Conservation (phyloP, 1,140 invertebrate species). For the Hypsibius dujardini region DNA sequence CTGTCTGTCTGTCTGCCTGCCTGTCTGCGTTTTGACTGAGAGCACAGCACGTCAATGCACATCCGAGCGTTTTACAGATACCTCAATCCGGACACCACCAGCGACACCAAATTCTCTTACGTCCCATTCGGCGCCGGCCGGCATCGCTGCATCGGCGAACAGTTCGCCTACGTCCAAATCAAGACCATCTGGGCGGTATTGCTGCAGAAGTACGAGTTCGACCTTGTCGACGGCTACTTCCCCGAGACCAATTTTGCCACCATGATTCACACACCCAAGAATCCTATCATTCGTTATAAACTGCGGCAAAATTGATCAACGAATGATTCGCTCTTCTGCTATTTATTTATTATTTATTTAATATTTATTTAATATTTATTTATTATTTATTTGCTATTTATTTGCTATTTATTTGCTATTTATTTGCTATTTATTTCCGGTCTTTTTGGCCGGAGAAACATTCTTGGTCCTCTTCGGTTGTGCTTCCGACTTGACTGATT, state of each 20-base stretch:
- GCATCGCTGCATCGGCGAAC: conserved; percentile 30
- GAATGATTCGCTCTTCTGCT: background rate
- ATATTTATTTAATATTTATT: too few species aligned
- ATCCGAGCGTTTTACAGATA: background rate
- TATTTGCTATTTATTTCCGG: too few species aligned
- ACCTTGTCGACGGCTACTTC: conserved; percentile 27
- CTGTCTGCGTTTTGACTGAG: too few species aligned
- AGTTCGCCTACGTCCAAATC: conserved; percentile 31
- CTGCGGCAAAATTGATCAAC: conserved; percentile 19
- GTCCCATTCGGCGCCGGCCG: conserved; percentile 30
- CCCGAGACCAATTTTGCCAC: conserved; percentile 27
- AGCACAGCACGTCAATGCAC: too few species aligned
- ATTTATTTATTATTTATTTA: too few species aligned
- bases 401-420: too few species aligned
- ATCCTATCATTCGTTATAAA: conserved; percentile 27
- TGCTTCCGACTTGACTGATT: too few species aligned
- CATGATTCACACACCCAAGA: conserved; percentile 29
- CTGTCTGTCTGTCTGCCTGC: too few species aligned
- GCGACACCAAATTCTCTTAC: conserved; percentile 29
- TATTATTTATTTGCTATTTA: too few species aligned
- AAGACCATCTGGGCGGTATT: conserved; percentile 28
- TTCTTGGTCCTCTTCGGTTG: too few species aligned
- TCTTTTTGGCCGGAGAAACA: too few species aligned
- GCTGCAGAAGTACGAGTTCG: conserved; percentile 26
- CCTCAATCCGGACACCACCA: conserved; percentile 23